A percentile compares a stretch with the other conserved stretches of the same genome.
phyloP scores from a whole-genome alignment of 2,888 invertebrate species.

The Belgica antarctica region DNA sequence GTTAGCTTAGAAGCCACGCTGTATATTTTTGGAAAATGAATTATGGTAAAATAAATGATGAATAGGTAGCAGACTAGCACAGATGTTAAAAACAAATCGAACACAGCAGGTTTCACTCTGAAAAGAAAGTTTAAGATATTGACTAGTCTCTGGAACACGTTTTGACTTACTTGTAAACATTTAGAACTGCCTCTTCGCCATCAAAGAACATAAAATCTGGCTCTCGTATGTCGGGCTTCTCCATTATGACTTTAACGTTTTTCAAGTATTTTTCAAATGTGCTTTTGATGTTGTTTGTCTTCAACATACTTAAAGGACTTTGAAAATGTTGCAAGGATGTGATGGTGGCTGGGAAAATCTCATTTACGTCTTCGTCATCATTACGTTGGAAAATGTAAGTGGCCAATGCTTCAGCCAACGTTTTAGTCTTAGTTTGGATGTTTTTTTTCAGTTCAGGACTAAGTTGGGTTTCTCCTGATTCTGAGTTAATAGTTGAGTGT shows the following conservation, averaged over 20 bases:
- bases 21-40: conserved; percentile 68
- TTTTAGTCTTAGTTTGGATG: conserved; percentile 62
- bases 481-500: not conserved
- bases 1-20: conserved; percentile 55
- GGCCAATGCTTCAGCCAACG: conserved; percentile 80
- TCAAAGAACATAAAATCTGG: conserved; percentile 92
- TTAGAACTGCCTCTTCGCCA: conserved; percentile 72
- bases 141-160: not conserved
- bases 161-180: conserved; percentile 76
- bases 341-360: conserved; percentile 75
- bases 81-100: conserved; percentile 90
- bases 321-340: conserved; percentile 73
- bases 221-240: conserved; percentile 78
- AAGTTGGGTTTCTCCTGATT: not conserved
- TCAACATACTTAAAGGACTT: conserved; percentile 65
- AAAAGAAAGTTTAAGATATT: conserved; percentile 51
- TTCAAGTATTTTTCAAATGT: conserved; percentile 72
- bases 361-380: conserved; percentile 57
- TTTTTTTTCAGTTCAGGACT: conserved; percentile 42
- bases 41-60: conserved; percentile 78
- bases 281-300: conserved; percentile 70
- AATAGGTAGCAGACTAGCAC: conserved; percentile 81
- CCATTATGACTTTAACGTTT: conserved; percentile 69
- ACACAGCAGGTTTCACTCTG: conserved; percentile 96
- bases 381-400: conserved; percentile 75